A percentile compares a stretch with the other conserved stretches of the same genome.
phyloP scores from a whole-genome alignment of 2,888 invertebrate genomes.

The Heteromyza rotundicornis region DNA sequence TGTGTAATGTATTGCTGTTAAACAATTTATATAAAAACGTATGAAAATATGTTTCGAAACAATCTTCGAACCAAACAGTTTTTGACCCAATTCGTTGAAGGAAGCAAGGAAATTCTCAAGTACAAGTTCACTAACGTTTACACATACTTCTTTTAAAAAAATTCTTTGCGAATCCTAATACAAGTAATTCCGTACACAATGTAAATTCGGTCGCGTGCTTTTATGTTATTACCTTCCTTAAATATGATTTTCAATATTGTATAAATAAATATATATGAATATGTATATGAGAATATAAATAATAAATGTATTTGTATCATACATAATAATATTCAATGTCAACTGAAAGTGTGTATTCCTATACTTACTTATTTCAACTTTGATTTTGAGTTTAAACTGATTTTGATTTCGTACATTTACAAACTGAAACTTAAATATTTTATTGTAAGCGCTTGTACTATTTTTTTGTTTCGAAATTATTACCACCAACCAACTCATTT shows the following conservation, averaged over 20 bases:
- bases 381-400: conserved; percentile 7
- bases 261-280: conserved; percentile 18
- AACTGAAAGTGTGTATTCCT: conserved; percentile 17
- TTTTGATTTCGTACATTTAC: background rate
- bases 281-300: background rate
- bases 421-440: conserved; percentile 19
- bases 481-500: conserved; percentile 1
- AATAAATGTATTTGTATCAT: background rate
- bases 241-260: too few species aligned
- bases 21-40: conserved; percentile 24
- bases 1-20: too few species aligned
- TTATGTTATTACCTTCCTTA: conserved; percentile 24
- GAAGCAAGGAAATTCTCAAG: too few species aligned
- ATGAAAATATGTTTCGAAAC: too few species aligned
- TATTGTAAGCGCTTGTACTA: conserved; percentile 31
- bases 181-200: too few species aligned
- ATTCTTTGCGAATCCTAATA: too few species aligned
- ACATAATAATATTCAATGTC: conserved; percentile 17
- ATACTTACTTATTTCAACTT: conserved; percentile 2
- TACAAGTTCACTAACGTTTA: too few species aligned
- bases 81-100: too few species aligned
- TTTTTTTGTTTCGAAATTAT: background rate
- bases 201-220: conserved; percentile 10
- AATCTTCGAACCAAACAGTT: too few species aligned
- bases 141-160: too few species aligned